These are phyloP conservation scores for Agrilus biguttatus DNA, from an alignment of 2,888 invertebrate genomes.

Conservation along the genomic window DNA sequence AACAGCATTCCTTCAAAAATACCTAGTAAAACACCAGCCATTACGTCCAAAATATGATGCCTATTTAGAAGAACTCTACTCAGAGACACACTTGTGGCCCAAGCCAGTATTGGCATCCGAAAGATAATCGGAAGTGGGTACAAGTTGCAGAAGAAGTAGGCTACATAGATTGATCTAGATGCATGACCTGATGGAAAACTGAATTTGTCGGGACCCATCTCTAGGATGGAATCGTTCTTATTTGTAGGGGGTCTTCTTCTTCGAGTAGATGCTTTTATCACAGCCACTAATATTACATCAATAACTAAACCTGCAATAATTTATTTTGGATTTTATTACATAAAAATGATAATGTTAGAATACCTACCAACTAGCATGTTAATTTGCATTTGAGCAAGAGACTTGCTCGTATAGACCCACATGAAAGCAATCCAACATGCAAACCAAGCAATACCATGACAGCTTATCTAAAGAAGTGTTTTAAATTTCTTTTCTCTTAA, in stretches of 20 bases:
- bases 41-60: slow-evolving; percentile 77
- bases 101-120: slow-evolving; percentile 51
- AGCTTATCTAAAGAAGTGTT: slow-evolving; percentile 49
- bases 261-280: slow-evolving; percentile 63
- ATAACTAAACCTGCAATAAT: slow-evolving; percentile 58
- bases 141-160: slow-evolving; percentile 53
- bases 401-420: slow-evolving; percentile 55
- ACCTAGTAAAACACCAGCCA: slow-evolving; percentile 62
- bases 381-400: slow-evolving; percentile 65
- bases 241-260: slow-evolving; percentile 56
- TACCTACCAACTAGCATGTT: slow-evolving; percentile 69
- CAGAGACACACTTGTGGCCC: slow-evolving; percentile 58
- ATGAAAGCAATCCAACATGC: slow-evolving; percentile 61
- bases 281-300: slow-evolving; percentile 63
- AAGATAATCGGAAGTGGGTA: slow-evolving; percentile 45
- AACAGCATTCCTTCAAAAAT: slow-evolving; percentile 51
- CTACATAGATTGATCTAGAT: slow-evolving; percentile 65
- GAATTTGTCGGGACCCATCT: slow-evolving; percentile 75
- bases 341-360: not conserved
- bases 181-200: slow-evolving; percentile 93
- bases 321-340: not conserved
- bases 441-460: slow-evolving; percentile 82
- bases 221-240: slow-evolving; percentile 47
- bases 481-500: not conserved
- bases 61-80: slow-evolving; percentile 73